These are phyloP conservation scores for Drosophila tripunctata DNA, from an alignment of 2,888 invertebrate species.

Conservation along the genomic window DNA sequence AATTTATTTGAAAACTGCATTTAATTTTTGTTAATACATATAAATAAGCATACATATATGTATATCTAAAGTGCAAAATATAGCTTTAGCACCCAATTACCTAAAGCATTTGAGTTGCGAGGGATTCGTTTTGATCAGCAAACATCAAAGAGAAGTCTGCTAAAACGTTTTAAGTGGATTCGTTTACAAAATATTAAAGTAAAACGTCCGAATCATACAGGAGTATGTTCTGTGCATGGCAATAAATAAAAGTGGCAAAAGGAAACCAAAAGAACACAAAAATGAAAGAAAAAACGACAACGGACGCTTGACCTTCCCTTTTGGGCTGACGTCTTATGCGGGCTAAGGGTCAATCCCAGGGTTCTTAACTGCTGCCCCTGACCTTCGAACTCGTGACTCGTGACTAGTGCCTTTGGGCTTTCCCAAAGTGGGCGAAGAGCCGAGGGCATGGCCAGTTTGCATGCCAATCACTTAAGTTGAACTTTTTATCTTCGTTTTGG, in stretches of 20 bases:
- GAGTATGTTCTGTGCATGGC: background rate
- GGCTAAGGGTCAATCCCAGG: constrained; percentile 26
- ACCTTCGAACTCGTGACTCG: constrained; percentile 16
- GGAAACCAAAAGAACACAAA: constrained; percentile 10
- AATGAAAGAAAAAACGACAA: constrained; percentile 19
- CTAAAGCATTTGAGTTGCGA: constrained; percentile 20
- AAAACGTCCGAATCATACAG: constrained; percentile 34
- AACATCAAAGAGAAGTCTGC: constrained; percentile 61
- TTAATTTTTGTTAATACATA: background rate
- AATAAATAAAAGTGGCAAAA: background rate
- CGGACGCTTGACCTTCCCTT: constrained; percentile 58
- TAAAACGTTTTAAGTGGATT: constrained; percentile 64
- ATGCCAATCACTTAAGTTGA: constrained; percentile 14
- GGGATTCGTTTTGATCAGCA: constrained; percentile 43
- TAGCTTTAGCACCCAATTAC: constrained; percentile 35
- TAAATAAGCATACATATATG: too few relatives aligned
- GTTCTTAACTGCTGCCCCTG: background rate
- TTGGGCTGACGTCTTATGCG: constrained; percentile 1
- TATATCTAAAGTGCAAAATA: background rate
- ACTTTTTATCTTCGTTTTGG: constrained; percentile 3
- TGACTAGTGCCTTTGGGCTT: constrained; percentile 11
- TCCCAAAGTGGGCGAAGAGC: background rate
- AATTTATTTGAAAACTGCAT: background rate
- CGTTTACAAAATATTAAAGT: constrained; percentile 62
- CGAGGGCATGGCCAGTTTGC: constrained; percentile 15